Evolutionary conservation across 2,888 invertebrate genomes (phyloP), one percentile per base, ranked within the genome.

Genomic region (Drosophila gaucha): DNA sequence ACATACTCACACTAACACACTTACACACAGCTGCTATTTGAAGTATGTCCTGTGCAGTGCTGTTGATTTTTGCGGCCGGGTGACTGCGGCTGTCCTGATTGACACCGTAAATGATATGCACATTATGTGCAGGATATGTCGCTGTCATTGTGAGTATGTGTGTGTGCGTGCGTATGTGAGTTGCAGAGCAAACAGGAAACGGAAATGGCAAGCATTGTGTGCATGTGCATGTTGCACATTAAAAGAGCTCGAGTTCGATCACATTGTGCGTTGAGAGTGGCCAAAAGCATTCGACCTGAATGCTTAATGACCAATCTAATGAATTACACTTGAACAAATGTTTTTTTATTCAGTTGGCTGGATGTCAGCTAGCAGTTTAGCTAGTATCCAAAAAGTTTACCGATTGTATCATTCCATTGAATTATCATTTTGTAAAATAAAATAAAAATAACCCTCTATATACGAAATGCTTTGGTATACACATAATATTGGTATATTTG

Each of bases 81-180:
- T 74, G 67, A 68, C 55, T 78, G 78, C 59, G 69, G 59, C 63
- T 56, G 49, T 64, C 57, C 76, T 79, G 82, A 83, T 83, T 83
- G 82, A 82, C 84, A 84, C 75, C 70, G 84, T 84, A 82, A 83
- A 83, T 83, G 82, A 83, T 83, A 83, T 83, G 79, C 80, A 52
- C 84, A 82, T 82, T 79, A 82, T 84, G 78, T 74, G 76, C 80
- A 82, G 80, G 83, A 83, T 83, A 80, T 80, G 78, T 62, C 62
- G 65, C 51, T 80, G 75, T 68, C 75, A 62, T 44, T 59, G 65
- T 31, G 31, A 46, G 46, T 1, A 5, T 60, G 46, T 49, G 51
- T n/a, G 14, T 38, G 39, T 67, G 55, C 49, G 46, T 39, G 38
- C 49, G 52, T 36, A 36, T 36, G 52, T 50, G 55, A 39, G 31